These are phyloP conservation scores for Macroteleia sp. DNA, from an alignment of 2,888 invertebrate species.

Conservation along the genomic window DNA sequence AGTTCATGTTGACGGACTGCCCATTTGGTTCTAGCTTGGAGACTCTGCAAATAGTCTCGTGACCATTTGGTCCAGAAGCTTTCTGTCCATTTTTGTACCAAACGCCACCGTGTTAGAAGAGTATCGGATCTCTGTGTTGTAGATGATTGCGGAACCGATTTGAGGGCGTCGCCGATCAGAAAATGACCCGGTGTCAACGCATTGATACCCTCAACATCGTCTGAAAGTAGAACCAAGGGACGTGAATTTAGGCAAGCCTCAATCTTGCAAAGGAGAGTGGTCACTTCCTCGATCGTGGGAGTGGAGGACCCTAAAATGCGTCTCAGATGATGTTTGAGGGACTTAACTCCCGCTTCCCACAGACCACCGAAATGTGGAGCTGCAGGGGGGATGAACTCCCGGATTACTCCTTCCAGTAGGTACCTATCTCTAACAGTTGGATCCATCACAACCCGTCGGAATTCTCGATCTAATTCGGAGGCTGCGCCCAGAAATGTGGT, in stretches of 20 bases:
- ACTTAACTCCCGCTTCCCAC: background rate
- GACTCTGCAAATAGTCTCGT: background rate
- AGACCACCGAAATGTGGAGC: background rate
- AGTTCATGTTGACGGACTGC: no score
- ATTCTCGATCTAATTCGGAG: no score
- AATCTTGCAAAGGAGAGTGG: background rate
- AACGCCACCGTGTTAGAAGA: background rate
- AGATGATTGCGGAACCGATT: background rate
- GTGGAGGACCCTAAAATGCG: background rate
- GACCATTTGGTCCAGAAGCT: background rate
- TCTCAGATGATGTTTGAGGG: background rate
- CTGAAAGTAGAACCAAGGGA: background rate
- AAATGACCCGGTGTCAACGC: background rate
- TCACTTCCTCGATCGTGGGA: background rate
- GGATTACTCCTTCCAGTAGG: no score
- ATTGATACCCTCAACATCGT: background rate
- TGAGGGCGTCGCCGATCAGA: background rate
- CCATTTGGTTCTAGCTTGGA: background rate
- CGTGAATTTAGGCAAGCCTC: slow-evolving; percentile 1
- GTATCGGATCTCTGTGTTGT: background rate
- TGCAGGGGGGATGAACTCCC: background rate
- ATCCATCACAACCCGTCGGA: no score
- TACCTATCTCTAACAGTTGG: no score
- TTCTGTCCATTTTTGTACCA: background rate
- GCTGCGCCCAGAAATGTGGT: no score